These are phyloP conservation scores for Nephrotoma guestfalica DNA, from an alignment of 2,888 invertebrate species.

Conservation along the genomic window DNA sequence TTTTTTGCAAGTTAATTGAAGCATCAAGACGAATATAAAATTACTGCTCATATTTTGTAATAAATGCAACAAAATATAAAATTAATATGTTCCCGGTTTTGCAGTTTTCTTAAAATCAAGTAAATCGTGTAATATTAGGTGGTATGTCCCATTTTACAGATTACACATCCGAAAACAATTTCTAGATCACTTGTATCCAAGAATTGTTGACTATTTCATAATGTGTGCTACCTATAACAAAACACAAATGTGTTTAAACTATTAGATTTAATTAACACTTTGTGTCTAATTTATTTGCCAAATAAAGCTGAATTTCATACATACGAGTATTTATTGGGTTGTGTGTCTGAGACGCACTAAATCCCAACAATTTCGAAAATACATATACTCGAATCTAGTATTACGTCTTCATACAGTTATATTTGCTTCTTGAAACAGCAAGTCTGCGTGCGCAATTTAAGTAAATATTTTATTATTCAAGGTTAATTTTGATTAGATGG, in stretches of 20 bases:
- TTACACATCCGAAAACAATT: too few species aligned
- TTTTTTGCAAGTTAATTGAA: not conserved
- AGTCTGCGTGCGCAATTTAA: not conserved
- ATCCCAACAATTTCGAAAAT: too few species aligned
- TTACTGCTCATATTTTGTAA: not conserved
- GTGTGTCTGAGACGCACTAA: too few species aligned
- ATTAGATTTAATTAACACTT: not conserved
- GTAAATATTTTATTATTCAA: not conserved
- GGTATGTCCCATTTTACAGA: too few species aligned
- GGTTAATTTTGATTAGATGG: not conserved
- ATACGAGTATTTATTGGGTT: too few species aligned
- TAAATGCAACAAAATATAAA: not conserved
- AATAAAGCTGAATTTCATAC: not conserved
- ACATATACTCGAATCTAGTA: too few species aligned
- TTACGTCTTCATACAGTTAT: too few species aligned
- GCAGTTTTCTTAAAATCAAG: not conserved
- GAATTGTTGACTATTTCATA: too few species aligned
- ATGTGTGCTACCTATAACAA: too few species aligned
- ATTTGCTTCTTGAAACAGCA: not conserved
- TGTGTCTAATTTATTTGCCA: not conserved
- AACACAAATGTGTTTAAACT: not conserved
- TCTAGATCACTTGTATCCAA: too few species aligned
- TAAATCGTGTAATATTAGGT: too few species aligned
- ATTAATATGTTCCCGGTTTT: not conserved
- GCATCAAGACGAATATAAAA: not conserved